phyloP scores from a whole-genome alignment of 2,888 invertebrate species.

The Luperina testacea region DNA sequence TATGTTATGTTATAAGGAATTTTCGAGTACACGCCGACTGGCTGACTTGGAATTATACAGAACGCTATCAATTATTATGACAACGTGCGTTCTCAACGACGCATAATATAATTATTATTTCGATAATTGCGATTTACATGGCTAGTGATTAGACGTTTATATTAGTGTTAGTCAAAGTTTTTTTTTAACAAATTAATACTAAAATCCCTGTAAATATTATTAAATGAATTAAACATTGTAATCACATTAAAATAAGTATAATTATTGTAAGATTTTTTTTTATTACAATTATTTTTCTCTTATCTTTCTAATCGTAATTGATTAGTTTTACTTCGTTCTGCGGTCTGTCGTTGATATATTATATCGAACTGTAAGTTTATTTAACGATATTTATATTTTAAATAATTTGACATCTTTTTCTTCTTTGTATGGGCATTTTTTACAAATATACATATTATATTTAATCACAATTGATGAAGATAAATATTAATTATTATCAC shows the following conservation, averaged over 20 bases:
- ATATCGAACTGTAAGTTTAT: slow-evolving; percentile 13
- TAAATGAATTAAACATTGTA: slow-evolving; percentile 65
- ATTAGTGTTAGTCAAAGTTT: slow-evolving; percentile 80
- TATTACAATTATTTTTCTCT: slow-evolving; percentile 59
- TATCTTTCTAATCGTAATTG: slow-evolving; percentile 58
- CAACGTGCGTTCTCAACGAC: slow-evolving; percentile 60
- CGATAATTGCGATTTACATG: slow-evolving; percentile 86
- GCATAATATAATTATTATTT: slow-evolving; percentile 68
- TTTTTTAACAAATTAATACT: slow-evolving; percentile 77
- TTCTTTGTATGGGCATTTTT: slow-evolving; percentile 46
- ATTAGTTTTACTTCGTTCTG: slow-evolving; percentile 45
- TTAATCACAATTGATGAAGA: slow-evolving; percentile 29
- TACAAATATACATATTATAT: slow-evolving; percentile 9
- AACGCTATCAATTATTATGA: slow-evolving; percentile 49
- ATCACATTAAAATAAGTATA: slow-evolving; percentile 64
- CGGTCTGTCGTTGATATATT: slow-evolving; percentile 58
- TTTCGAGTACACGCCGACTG: neutral
- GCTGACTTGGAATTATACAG: neutral
- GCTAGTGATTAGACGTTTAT: slow-evolving; percentile 90
- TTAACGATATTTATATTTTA: slow-evolving; percentile 13
- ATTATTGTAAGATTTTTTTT: slow-evolving; percentile 60
- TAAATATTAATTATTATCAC: slow-evolving; percentile 15
- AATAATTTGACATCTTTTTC: slow-evolving; percentile 16
- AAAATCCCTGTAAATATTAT: slow-evolving; percentile 81
- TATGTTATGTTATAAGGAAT: neutral